Evolutionary conservation across 2,888 invertebrate species (phyloP).

Genomic region (Danaus chrysippus): DNA sequence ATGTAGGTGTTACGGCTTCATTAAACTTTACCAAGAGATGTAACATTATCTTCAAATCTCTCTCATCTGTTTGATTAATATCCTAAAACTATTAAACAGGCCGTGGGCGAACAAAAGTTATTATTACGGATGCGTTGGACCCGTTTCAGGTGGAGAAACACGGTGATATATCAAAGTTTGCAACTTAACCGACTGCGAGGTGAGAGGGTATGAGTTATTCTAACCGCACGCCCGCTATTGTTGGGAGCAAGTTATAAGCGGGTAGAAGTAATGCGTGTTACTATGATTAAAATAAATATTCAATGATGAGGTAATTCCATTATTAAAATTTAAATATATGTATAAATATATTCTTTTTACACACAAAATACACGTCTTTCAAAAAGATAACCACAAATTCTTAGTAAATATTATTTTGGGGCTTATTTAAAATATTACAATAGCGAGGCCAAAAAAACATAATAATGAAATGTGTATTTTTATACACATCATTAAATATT

Average conservation of each 20-base stretch:
- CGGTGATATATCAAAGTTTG: slow-evolving; percentile 72
- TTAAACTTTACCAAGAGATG: background rate
- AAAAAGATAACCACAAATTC: too few relatives aligned
- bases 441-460: too few relatives aligned
- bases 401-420: too few relatives aligned
- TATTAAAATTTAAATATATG: too few relatives aligned
- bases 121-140: slow-evolving; percentile 40
- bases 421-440: too few relatives aligned
- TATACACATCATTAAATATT: too few relatives aligned
- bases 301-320: too few relatives aligned
- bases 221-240: slow-evolving; percentile 58
- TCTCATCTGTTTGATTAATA: slow-evolving; percentile 26
- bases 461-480: too few relatives aligned
- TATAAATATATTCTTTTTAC: too few relatives aligned
- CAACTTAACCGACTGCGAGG: slow-evolving; percentile 67
- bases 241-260: slow-evolving; percentile 26
- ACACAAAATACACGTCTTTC: too few relatives aligned
- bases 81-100: slow-evolving; percentile 28
- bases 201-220: slow-evolving; percentile 70
- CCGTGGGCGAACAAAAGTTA: slow-evolving; percentile 37
- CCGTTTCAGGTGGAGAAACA: slow-evolving; percentile 57
- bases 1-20: too few relatives aligned
- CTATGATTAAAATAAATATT: too few relatives aligned
- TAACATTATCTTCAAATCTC: slow-evolving; percentile 3
- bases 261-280: slow-evolving; percentile 16